phyloP scores from a whole-genome alignment of 2,888 invertebrate genomes.

The Lasioglossum pauxillum region DNA sequence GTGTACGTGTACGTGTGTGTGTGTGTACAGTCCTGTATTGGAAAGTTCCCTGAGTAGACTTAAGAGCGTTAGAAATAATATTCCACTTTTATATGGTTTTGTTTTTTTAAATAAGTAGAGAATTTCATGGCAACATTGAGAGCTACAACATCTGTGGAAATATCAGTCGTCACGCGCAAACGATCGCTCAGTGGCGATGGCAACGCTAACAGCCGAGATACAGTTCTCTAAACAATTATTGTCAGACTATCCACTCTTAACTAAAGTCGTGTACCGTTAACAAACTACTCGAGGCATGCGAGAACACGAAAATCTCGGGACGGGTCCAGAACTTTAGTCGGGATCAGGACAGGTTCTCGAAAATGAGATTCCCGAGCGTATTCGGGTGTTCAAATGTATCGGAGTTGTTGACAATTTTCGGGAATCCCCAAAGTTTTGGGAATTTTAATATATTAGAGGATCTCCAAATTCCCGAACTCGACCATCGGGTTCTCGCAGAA shows the following conservation, averaged over 20 bases:
- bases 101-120: neutral
- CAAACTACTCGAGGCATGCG: neutral
- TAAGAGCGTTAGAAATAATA: slow-evolving; percentile 7
- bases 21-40: neutral
- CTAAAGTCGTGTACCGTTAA: neutral
- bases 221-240: slow-evolving; percentile 13
- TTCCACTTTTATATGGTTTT: slow-evolving; percentile 5
- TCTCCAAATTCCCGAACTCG: no score
- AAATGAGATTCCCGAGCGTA: neutral
- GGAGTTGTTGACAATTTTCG: neutral
- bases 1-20: neutral
- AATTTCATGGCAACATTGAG: slow-evolving; percentile 10
- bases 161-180: neutral
- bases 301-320: neutral
- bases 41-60: slow-evolving; percentile 18
- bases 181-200: neutral
- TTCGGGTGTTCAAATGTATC: neutral
- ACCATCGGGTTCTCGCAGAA: neutral
- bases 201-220: neutral
- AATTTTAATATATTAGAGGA: neutral
- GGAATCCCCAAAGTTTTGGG: neutral
- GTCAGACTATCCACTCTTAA: slow-evolving; percentile 15
- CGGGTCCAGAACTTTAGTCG: neutral
- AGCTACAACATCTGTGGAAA: slow-evolving; percentile 5
- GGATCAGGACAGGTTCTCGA: neutral